Percentiles rank a stretch among this genome's conserved stretches.
phyloP scores from a whole-genome alignment of 2,888 invertebrate species.

The Tipula unca region DNA sequence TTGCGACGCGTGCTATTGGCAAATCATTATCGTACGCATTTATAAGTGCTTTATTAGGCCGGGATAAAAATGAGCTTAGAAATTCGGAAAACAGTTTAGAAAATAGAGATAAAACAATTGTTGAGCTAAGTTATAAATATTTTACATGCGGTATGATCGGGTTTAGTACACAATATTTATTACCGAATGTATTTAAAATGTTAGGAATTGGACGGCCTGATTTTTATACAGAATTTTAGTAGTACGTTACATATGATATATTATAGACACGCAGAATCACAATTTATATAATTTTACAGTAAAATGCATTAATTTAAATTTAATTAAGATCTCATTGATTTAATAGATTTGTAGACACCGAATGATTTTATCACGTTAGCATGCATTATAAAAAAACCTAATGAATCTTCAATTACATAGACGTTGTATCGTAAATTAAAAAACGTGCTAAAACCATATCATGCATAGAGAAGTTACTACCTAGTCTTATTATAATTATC shows the following conservation, averaged over 20 bases:
- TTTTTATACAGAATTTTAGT: constrained; percentile 76
- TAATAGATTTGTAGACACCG: not conserved
- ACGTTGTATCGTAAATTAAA: not conserved
- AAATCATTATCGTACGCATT: constrained; percentile 62
- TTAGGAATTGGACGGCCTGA: constrained; percentile 71
- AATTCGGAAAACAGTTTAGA: constrained; percentile 56
- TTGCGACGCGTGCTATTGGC: constrained; percentile 57
- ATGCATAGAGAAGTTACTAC: not conserved
- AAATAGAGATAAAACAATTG: constrained; percentile 62
- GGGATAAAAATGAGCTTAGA: constrained; percentile 56
- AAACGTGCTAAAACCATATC: not conserved
- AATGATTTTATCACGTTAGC: not conserved
- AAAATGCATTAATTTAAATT: not conserved
- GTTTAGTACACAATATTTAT: constrained; percentile 63
- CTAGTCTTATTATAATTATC: not conserved
- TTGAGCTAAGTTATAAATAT: constrained; percentile 78
- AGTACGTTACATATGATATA: constrained; percentile 17
- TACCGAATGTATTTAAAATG: constrained; percentile 68
- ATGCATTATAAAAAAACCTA: not conserved
- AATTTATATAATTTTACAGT: not conserved
- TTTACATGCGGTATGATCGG: constrained; percentile 73
- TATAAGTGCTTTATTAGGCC: constrained; percentile 58
- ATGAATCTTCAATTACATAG: not conserved
- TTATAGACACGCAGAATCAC: not conserved
- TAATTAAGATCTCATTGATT: not conserved